Evolutionary conservation across 2,888 invertebrate genomes (phyloP).

Genomic region (Lasius platythorax): DNA sequence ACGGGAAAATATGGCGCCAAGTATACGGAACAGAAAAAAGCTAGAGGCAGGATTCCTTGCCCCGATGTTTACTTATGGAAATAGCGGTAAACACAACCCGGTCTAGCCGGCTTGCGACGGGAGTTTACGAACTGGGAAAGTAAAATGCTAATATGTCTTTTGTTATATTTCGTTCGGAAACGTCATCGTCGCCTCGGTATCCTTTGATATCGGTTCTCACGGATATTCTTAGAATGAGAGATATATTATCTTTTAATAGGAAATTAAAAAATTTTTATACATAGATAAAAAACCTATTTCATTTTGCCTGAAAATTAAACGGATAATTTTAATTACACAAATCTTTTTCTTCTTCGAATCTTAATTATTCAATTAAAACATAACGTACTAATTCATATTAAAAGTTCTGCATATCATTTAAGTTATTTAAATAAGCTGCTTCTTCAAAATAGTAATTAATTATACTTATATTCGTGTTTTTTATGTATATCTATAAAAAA

Average conservation of each 20-base stretch:
- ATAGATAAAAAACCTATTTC: neutral
- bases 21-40: constrained; percentile 39
- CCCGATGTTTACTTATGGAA: constrained; percentile 48
- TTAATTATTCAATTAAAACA: neutral
- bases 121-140: constrained; percentile 61
- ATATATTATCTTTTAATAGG: neutral
- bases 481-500: neutral
- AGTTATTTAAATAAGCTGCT: neutral
- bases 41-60: constrained; percentile 32
- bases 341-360: neutral
- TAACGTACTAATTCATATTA: neutral
- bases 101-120: constrained; percentile 53
- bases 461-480: neutral
- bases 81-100: constrained; percentile 60
- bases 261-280: constrained; percentile 3
- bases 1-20: constrained; percentile 41
- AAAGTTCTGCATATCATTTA: neutral
- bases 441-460: neutral
- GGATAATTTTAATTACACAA: neutral
- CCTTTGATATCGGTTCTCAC: constrained; percentile 33
- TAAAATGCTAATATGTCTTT: constrained; percentile 81
- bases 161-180: constrained; percentile 72
- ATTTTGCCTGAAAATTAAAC: constrained; percentile 1
- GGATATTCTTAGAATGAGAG: neutral
- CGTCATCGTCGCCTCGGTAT: constrained; percentile 59